phyloP scores from a whole-genome alignment of 2,888 invertebrate species.

The Caenorhabditis sulstoni region DNA sequence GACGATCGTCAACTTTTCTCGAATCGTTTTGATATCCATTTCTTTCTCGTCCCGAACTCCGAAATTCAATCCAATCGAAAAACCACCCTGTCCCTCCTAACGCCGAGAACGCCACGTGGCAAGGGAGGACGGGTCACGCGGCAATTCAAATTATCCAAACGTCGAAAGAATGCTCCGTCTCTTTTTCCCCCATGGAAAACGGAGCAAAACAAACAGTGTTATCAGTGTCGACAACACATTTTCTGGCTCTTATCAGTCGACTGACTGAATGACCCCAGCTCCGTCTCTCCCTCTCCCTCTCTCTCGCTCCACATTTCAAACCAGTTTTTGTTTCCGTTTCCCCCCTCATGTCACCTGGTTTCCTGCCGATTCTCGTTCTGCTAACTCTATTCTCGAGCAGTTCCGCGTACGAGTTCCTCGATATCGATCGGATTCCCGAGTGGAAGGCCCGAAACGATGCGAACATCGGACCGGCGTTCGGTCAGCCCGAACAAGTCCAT shows the following conservation, averaged over 20 bases:
- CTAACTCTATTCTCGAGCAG: not conserved
- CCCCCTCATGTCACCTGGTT: not conserved
- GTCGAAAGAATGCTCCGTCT: too few relatives aligned
- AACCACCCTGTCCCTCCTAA: not conserved
- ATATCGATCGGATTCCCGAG: constrained; percentile 56
- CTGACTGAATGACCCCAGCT: too few relatives aligned
- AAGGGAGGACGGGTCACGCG: too few relatives aligned
- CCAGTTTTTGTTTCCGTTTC: not conserved
- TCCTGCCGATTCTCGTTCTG: not conserved
- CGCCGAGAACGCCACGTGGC: not conserved
- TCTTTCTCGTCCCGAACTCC: not conserved
- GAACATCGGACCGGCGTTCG: constrained; percentile 72
- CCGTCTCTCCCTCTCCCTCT: not conserved
- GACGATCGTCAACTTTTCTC: constrained; percentile 35
- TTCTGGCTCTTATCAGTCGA: constrained; percentile 22
- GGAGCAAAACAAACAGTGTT: constrained; percentile 2
- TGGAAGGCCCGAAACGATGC: constrained; percentile 63
- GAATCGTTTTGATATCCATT: constrained; percentile 42
- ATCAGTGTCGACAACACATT: constrained; percentile 1
- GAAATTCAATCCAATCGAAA: too few relatives aligned
- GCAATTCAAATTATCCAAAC: too few relatives aligned
- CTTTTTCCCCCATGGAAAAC: too few relatives aligned
- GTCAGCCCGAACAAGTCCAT: constrained; percentile 79
- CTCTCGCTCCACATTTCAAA: not conserved
- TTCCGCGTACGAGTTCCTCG: constrained; percentile 24